Percentiles rank a stretch among this genome's conserved stretches.
These are phyloP conservation scores for Sardina pilchardus DNA, from an alignment of 2,113 vertebrate species.

Conservation along the genomic window DNA sequence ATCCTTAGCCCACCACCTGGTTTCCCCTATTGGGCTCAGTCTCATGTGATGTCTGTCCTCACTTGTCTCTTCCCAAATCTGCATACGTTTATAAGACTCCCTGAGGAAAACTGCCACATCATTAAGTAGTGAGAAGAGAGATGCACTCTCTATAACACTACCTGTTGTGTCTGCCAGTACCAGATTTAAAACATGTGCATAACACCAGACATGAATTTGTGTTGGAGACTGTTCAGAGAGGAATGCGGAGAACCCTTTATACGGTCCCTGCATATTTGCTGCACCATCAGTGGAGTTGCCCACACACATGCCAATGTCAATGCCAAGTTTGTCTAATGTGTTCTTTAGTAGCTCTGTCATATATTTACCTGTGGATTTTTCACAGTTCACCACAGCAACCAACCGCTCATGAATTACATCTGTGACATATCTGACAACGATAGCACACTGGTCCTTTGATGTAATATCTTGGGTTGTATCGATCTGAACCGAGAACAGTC, in stretches of 20 bases:
- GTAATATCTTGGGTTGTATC: conserved; percentile 39
- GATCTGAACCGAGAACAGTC: conserved; percentile 31
- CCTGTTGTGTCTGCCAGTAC: neutral
- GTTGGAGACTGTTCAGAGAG: conserved; percentile 34
- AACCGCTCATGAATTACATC: conserved; percentile 21
- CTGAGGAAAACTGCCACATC: neutral
- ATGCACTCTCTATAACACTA: neutral
- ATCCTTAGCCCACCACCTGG: too few relatives aligned
- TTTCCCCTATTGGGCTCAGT: too few relatives aligned
- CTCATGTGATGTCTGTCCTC: too few relatives aligned
- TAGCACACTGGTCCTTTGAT: conserved; percentile 28
- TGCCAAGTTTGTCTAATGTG: conserved; percentile 14
- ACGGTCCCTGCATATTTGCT: conserved; percentile 42
- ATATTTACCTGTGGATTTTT: conserved; percentile 27
- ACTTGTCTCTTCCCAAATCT: neutral
- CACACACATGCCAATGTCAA: conserved; percentile 39
- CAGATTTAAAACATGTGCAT: neutral
- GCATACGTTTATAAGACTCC: neutral
- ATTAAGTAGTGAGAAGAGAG: too few relatives aligned
- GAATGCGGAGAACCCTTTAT: conserved; percentile 35
- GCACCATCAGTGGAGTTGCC: conserved; percentile 45
- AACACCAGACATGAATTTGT: neutral
- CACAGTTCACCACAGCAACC: conserved; percentile 30
- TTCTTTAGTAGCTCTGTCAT: conserved; percentile 25
- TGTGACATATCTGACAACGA: conserved; percentile 27